Percentiles rank a stretch among this genome's conserved stretches.
Conservation (phyloP, 1,140 invertebrate genomes). For the Drosophila repleta region DNA sequence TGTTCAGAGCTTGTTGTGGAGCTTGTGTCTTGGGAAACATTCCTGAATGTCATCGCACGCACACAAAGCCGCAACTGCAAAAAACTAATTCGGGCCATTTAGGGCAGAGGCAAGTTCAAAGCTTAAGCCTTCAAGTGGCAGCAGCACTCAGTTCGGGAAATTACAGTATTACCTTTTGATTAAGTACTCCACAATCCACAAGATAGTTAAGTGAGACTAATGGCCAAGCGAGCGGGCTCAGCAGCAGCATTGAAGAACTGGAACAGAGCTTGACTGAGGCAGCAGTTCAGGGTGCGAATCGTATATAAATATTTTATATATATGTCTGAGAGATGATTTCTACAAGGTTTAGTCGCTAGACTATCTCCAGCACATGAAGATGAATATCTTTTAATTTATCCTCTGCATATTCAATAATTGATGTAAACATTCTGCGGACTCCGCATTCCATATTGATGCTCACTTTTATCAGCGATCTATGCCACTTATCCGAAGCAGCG, state of each 20-base stretch:
- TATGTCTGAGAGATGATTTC: too few species aligned
- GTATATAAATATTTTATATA: not conserved
- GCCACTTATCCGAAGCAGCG: conserved; percentile 1
- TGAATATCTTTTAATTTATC: too few species aligned
- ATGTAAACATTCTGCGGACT: not conserved
- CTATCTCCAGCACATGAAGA: too few species aligned
- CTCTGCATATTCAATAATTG: not conserved
- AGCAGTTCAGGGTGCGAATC: too few species aligned
- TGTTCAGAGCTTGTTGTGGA: conserved; percentile 31
- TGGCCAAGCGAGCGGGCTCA: not conserved
- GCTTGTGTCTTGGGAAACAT: conserved; percentile 51
- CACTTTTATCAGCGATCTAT: conserved; percentile 20
- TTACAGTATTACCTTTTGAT: conserved; percentile 45
- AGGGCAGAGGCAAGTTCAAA: conserved; percentile 51
- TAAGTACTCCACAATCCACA: conserved; percentile 37
- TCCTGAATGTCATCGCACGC: conserved; percentile 50
- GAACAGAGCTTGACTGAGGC: not conserved
- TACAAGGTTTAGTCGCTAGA: too few species aligned
- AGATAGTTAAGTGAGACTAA: conserved; percentile 16
- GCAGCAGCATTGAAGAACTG: not conserved
- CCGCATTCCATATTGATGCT: not conserved
- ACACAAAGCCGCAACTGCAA: conserved; percentile 18
- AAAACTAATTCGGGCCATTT: conserved; percentile 52
- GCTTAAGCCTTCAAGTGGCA: conserved; percentile 28
- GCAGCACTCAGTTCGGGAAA: conserved; percentile 29